Base-by-base conservation (phyloP, 2,797 vertebrate species). In the Eospalax fontanierii region DNA sequence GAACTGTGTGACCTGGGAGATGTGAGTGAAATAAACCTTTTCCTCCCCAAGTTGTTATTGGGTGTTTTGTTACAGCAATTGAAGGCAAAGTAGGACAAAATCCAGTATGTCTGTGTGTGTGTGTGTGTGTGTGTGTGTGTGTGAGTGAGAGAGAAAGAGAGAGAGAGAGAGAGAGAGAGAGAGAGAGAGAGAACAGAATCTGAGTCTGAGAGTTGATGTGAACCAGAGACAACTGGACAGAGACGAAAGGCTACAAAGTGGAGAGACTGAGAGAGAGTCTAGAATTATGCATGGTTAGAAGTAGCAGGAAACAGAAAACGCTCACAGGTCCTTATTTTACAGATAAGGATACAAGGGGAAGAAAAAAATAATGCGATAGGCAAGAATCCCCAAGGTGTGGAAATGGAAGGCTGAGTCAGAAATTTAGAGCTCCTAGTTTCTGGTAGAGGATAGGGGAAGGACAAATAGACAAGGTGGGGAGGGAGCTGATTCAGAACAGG, bases 291-390 rank as follows among this genome's bases (percentile, higher is more conserved):
- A 30, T 26, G 46, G n/a, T 35, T 43, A 66, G 75, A 59, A n/a
- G 40, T 71, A 33, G n/a, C 73, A 71, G 82, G n/a, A 83, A 30
- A 46, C 0, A 63, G 71, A 1, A n/a, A 85, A 83, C 28, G 35
- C 8, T 22, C 50, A 43, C 3, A 61, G 30, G 1, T 38, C 38
- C 43, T 63, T 78, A 40, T 78, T 71, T 85, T 74, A 70, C 28
- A 83, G 86, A 70, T 83, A n/a, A 66, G 46, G 33, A 78, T 87
- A 87, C 26, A 1, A 81, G 93, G 88, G 35, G 46, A 68, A 40
- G 75, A 65, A 84, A 73, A 81, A 79, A 78, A n/a, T n/a, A n/a
- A n/a, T n/a, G 40, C 50, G 79, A 40, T n/a, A 59, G 15, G 5
- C 5, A 30, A 70, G 63, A 79, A 19, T 80, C 54, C 50, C 33